Percentiles rank a stretch among this genome's conserved stretches.
These are phyloP conservation scores for Gnatocerus cornutus DNA, from an alignment of 2,888 invertebrate genomes.

Conservation along the genomic window DNA sequence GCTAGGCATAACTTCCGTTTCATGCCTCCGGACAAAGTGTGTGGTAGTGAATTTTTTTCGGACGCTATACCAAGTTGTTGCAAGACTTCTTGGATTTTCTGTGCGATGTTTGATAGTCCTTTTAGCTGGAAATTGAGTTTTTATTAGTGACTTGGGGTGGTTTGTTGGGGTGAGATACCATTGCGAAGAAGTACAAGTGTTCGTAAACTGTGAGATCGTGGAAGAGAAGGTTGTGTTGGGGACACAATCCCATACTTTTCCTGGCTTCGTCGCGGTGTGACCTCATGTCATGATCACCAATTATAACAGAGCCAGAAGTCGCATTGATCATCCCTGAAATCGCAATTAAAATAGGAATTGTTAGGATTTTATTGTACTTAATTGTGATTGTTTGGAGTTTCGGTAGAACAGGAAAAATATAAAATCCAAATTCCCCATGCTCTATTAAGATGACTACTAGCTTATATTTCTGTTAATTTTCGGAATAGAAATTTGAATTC, in stretches of 20 bases:
- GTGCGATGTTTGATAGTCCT: constrained; percentile 51
- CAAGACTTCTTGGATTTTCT: constrained; percentile 75
- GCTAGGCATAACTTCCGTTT: constrained; percentile 90
- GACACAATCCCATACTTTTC: constrained; percentile 88
- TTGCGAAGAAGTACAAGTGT: constrained; percentile 88
- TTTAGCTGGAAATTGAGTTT: constrained; percentile 6
- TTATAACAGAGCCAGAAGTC: constrained; percentile 79
- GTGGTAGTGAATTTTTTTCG: constrained; percentile 77
- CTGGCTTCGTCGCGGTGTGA: constrained; percentile 79
- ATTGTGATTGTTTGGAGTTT: no score
- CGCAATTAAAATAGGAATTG: not conserved
- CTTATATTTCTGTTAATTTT: no score
- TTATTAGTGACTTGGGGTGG: not conserved
- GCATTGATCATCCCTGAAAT: constrained; percentile 78
- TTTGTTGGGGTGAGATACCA: constrained; percentile 73
- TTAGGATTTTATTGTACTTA: no score
- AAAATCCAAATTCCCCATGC: no score
- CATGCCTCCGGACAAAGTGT: constrained; percentile 91
- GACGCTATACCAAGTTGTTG: constrained; percentile 75
- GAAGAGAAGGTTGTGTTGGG: constrained; percentile 91
- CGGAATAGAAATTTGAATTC: no score
- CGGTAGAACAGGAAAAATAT: no score
- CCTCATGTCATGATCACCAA: constrained; percentile 82
- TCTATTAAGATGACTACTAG: no score
- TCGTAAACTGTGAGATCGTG: constrained; percentile 86